A percentile compares a stretch with the other conserved stretches of the same genome.
phyloP scores from a whole-genome alignment of 2,113 vertebrate species.

The Cottus gobio region DNA sequence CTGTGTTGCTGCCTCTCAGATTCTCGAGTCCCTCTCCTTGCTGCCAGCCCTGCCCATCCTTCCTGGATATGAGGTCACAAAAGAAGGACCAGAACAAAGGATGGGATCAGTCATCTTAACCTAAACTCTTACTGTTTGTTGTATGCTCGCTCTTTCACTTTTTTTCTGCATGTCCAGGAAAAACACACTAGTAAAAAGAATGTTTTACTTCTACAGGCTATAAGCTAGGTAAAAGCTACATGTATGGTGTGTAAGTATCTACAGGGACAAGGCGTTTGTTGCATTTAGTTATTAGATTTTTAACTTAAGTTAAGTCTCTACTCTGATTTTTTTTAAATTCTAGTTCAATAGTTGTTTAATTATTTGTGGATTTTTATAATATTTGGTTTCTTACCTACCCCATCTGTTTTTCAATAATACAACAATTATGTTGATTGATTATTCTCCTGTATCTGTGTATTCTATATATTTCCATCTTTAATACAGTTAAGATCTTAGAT shows the following conservation, averaged over 20 bases:
- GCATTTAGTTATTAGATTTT: neutral
- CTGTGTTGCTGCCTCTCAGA: slow-evolving; percentile 37
- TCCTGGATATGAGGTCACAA: slow-evolving; percentile 77
- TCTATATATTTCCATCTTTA: neutral
- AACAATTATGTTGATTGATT: too few relatives aligned
- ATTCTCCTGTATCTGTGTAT: neutral
- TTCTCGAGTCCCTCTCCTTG: slow-evolving; percentile 16
- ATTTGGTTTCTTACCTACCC: neutral
- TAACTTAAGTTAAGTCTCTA: neutral
- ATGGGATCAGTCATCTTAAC: slow-evolving; percentile 51
- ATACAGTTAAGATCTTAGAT: neutral
- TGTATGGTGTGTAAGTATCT: neutral
- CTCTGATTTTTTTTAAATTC: neutral
- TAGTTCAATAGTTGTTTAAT: neutral
- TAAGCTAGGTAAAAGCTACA: neutral
- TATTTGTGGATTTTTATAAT: neutral
- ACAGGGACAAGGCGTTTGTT: neutral
- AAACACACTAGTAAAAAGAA: neutral
- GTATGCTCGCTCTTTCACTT: neutral
- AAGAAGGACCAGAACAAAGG: slow-evolving; percentile 71
- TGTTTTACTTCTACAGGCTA: neutral
- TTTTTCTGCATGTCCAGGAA: neutral
- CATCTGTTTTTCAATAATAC: too few relatives aligned
- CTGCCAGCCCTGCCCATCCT: slow-evolving; percentile 78
- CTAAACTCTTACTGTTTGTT: slow-evolving; percentile 13